Evolutionary conservation across 1,140 invertebrate species (phyloP), one percentile per base, ranked within the genome.

Genomic region (Drosophila nasuta): DNA sequence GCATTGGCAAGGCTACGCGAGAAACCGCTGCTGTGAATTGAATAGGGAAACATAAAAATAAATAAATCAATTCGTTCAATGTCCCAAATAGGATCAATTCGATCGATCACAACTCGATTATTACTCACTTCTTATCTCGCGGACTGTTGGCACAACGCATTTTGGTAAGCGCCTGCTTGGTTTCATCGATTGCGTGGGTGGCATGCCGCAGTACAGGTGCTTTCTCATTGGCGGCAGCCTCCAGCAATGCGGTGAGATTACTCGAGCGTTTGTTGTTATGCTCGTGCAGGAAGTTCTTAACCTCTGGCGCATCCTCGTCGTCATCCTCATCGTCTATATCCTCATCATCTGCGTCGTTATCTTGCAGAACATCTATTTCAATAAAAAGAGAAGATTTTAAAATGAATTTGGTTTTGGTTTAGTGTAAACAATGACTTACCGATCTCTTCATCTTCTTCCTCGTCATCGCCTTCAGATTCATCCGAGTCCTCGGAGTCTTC

Each of bases 101-200:
- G 46, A 54, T 51, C 17, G n/a, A 51, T 52, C 11, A 25, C 3
- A 25, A 25, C 20, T 25, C 11, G 13, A 20, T 7, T n/a, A 82
- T 7, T n/a, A 82, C 82, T 81, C 30, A 93, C 92, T 66, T 92
- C 92, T 92, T 93, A 72, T 93, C 92, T 33, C 94, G 94, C 68
- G 95, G 94, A 57, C 87, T 92, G 82, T 95, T 96, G 92, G 98
- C 97, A 91, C 95, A 96, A 85, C 97, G 95, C 98, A 98, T 99
- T 91, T 97, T 96, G 59, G 97, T 98, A 51, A 99, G 94, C 63
- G 98, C 97, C 77, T 98, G 97, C 57, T 98, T 98, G 52, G 98
- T 98, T 94, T 99, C 98, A 94, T 98, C 98, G 74, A 99, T 94
- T 56, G 98, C 92, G 95, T 93, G 81, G 13, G 92, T 92, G 48